Percentiles rank a stretch among this genome's conserved stretches.
Evolutionary conservation across 2,888 invertebrate genomes (phyloP).

Genomic region (Girardia tigrina): DNA sequence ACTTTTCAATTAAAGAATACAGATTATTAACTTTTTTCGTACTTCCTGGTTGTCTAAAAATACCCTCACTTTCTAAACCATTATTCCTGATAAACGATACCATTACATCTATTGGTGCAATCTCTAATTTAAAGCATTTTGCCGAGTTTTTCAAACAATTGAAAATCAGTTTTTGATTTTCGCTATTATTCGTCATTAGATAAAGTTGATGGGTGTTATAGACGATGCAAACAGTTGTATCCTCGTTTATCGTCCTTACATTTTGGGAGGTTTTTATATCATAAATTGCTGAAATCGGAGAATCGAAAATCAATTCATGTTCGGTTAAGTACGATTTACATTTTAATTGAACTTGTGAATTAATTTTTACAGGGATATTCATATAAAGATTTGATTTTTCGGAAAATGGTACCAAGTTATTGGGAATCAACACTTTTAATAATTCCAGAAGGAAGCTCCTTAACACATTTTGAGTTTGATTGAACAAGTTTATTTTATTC

Average conservation of each 20-base stretch:
- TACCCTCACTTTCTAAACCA: too few species aligned
- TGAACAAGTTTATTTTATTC: background rate
- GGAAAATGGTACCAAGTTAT: background rate
- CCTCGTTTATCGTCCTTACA: background rate
- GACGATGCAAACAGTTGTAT: background rate
- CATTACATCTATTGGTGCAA: too few species aligned
- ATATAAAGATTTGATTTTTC: background rate
- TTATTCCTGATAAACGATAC: too few species aligned
- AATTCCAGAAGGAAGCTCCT: background rate
- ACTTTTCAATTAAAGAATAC: too few species aligned
- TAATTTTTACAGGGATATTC: background rate
- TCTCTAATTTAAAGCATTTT: too few species aligned
- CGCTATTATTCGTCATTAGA: background rate
- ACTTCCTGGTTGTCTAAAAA: too few species aligned
- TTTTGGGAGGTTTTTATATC: background rate
- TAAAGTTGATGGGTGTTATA: background rate
- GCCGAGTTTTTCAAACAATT: background rate
- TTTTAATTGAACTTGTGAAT: background rate
- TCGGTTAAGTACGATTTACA: background rate
- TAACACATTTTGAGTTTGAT: background rate
- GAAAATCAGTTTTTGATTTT: slow-evolving; percentile 4
- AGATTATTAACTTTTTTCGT: too few species aligned
- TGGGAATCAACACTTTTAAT: slow-evolving; percentile 1
- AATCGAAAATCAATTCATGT: background rate
- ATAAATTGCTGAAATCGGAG: background rate